Conservation (phyloP, 2,113 vertebrate species). For the Leptobrachium leishanense region DNA sequence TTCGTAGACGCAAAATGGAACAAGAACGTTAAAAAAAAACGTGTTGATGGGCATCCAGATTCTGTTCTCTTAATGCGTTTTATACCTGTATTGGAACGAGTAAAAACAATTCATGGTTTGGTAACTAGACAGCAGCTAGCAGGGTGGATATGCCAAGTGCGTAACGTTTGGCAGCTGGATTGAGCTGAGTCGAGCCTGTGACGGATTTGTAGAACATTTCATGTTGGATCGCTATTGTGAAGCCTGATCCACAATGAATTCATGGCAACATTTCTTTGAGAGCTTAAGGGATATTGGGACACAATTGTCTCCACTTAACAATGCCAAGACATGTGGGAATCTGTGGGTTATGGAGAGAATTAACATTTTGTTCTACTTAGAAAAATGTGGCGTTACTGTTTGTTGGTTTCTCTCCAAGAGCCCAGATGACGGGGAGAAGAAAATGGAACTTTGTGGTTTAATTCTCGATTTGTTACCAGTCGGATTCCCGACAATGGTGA, state of each 20-base stretch:
- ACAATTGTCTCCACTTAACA: constrained; percentile 18
- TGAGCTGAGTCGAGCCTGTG: neutral
- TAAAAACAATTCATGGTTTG: neutral
- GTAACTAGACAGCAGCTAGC: constrained; percentile 5
- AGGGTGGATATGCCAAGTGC: neutral
- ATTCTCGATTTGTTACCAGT: neutral
- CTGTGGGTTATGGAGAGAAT: constrained; percentile 6
- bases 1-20: no score
- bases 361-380: constrained; percentile 19
- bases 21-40: neutral
- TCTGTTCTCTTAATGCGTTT: neutral
- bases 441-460: neutral
- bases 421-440: constrained; percentile 4
- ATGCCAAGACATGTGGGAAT: constrained; percentile 33
- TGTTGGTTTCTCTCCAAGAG: constrained; percentile 22
- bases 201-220: constrained; percentile 17
- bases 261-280: constrained; percentile 21
- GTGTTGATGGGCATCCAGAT: neutral
- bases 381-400: constrained; percentile 3
- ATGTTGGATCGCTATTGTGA: neutral
- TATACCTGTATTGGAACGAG: neutral
- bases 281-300: constrained; percentile 40
- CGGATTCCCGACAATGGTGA: neutral
- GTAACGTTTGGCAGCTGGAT: neutral
- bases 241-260: constrained; percentile 3